Evolutionary conservation across 2,113 vertebrate genomes (phyloP).

Genomic region (Oryzias melastigma): DNA sequence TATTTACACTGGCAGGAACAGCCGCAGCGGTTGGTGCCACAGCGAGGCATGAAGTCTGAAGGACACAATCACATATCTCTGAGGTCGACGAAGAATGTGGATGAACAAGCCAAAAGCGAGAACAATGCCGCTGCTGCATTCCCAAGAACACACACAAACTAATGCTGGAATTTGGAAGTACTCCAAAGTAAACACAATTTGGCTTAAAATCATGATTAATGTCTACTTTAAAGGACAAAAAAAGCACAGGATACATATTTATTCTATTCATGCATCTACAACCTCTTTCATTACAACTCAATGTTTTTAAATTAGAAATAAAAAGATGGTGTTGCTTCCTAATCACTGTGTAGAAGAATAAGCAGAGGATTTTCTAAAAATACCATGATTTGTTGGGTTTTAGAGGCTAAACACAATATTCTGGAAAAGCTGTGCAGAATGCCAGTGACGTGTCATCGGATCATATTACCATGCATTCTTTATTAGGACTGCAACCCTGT

Average conservation of each 20-base stretch:
- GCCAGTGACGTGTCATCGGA: constrained; percentile 38
- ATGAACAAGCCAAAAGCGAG: constrained; percentile 41
- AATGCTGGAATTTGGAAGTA: constrained; percentile 8
- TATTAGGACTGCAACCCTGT: constrained; percentile 36
- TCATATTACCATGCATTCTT: constrained; percentile 52
- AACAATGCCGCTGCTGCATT: constrained; percentile 24
- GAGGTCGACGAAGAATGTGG: constrained; percentile 38
- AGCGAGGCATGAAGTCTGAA: constrained; percentile 22
- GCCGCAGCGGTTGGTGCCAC: not conserved
- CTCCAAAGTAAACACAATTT: constrained; percentile 4
- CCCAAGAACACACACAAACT: constrained; percentile 33
- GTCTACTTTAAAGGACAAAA: constrained; percentile 3
- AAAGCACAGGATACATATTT: not conserved
- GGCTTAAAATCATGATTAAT: not conserved
- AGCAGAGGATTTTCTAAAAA: constrained; percentile 68
- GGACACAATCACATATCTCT: constrained; percentile 41
- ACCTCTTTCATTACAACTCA: constrained; percentile 13
- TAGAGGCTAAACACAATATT: constrained; percentile 52
- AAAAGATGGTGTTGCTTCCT: constrained; percentile 25
- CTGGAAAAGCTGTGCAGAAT: constrained; percentile 34
- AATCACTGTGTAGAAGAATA: constrained; percentile 49
- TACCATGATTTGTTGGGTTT: constrained; percentile 54
- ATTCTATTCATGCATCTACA: not conserved
- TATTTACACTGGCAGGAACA: constrained; percentile 26
- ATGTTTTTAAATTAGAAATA: constrained; percentile 8